Base-by-base conservation (phyloP, 1,140 invertebrate genomes). In the Platyura marginata region DNA sequence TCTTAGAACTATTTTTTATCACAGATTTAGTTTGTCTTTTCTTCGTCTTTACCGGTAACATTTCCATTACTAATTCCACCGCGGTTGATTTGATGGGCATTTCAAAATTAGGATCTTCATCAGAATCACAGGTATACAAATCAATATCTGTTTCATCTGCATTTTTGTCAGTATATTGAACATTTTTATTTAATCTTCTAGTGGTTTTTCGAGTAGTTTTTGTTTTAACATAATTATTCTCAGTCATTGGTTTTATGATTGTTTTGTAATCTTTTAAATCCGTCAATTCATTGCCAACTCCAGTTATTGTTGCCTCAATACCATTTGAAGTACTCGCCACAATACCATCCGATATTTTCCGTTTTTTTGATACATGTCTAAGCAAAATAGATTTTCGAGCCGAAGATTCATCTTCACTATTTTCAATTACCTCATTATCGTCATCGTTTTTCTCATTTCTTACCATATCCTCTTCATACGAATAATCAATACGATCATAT, bases 341-440 rank as follows among this genome's bases (percentile, higher is more conserved):
- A 6, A 29, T 29, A 29, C 25, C 25, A 29, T 29, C 13, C 13
- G 25, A 16, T 40, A 29, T 23, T 18, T 21, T 40, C 13, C 3
- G 25, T 15, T 40, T 25, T 36, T 37, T 41, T 21, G 11, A 41
- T 15, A 29, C 15, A 21, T 41, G 21, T 29, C 18, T 16, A n/a
- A n/a, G n/a, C n/a, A n/a, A n/a, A n/a, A n/a, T n/a, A n/a, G n/a
- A n/a, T n/a, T 40, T 10, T 40, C 23, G 1, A 21, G 38, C 11
- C 23, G 21, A n/a, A n/a, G 22, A 21, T 38, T 61, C 57, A 18
- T 57, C 48, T 10, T 54, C 57, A 36, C 55, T 61, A 40, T 60
- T 54, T 2, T 49, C 55, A 21, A 61, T 56, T 21, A 59, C 47
- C 3, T 54, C 53, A 45, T 61, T 59, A 1, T 56, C 60, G 41